Evolutionary conservation across 2,888 invertebrate species (phyloP).

Genomic region (Sycophila texana): DNA sequence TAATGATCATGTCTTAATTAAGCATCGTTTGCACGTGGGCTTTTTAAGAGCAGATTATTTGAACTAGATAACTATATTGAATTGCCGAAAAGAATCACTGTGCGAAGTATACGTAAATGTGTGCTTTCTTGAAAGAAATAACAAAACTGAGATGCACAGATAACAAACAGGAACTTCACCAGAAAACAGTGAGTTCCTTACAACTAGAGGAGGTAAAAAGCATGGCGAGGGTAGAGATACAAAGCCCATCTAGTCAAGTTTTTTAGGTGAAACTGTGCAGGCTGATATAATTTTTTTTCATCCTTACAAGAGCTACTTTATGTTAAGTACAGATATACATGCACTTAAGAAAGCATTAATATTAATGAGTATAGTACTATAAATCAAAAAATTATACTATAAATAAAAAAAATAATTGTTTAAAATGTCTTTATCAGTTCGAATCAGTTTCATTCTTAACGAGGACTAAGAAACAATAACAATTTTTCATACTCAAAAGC

Average conservation of each 20-base stretch:
- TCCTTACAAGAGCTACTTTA: too few relatives aligned
- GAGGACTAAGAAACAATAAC: too few relatives aligned
- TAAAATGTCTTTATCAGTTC: too few relatives aligned
- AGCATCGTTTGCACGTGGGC: neutral
- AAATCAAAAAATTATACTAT: too few relatives aligned
- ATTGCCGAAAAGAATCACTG: conserved; percentile 11
- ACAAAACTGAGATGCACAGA: conserved; percentile 18
- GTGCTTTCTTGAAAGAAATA: conserved; percentile 5
- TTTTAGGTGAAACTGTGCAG: conserved; percentile 5
- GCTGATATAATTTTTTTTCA: neutral
- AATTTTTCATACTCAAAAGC: too few relatives aligned
- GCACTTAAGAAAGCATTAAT: too few relatives aligned
- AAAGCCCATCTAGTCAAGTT: neutral
- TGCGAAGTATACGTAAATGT: neutral
- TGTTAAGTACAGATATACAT: too few relatives aligned
- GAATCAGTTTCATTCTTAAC: too few relatives aligned
- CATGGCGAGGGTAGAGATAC: conserved; percentile 8
- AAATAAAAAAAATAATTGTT: too few relatives aligned
- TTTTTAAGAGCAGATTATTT: neutral
- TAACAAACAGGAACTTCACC: conserved; percentile 8
- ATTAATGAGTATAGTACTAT: too few relatives aligned
- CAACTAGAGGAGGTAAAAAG: conserved; percentile 14
- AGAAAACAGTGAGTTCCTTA: neutral
- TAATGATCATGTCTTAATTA: conserved; percentile 9
- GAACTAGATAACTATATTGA: neutral